Evolutionary conservation across 2,113 vertebrate genomes (phyloP), one percentile per base, ranked within the genome.

Genomic region (Lathamus discolor): DNA sequence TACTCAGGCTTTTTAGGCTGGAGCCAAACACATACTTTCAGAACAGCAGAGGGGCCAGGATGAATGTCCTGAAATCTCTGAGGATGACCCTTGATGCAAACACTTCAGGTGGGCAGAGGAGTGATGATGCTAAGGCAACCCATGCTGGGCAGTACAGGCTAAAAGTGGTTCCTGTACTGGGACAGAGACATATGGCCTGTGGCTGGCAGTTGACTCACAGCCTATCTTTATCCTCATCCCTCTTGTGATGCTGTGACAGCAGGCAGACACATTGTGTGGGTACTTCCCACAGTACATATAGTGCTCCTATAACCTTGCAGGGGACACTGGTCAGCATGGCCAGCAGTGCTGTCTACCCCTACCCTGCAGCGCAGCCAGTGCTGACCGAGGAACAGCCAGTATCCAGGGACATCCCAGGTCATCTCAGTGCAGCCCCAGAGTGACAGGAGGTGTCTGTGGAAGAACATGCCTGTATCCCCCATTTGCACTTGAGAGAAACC

Each of bases 331-430:
- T 37, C 44, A 27, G 72, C 8, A 23, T n/a, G 54, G 54, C 43
- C 1, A 4, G 25, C 17, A 54, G 29, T 14, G 33, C 35, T 39
- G 3, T 20, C 49, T 79, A n/a, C 19, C 72, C 29, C 29, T 33
- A 17, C 18, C 23, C 44, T 1, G 6, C 54, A 37, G 16, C 10
- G 46, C 22, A 43, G 24, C 35, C 73, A 70, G 27, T 0, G 3
- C 49, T 23, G 29, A 48, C 25, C 11, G 14, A 64, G 44, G 29
- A 57, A 37, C 33, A 64, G 28, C 5, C 9, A 27, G 27, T 25
- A 73, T 16, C 41, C 41, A 61, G 17, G 14, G 49, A 41, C 22
- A 19, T 67, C 27, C 28, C 35, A n/a, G 41, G 17, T 54, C 17
- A 51, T 25, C 41, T 88, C 73, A 66, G 57, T 57, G 39, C 1